Base-by-base conservation (phyloP, 2,888 invertebrate species). In the Drosophila fulvimacula region DNA sequence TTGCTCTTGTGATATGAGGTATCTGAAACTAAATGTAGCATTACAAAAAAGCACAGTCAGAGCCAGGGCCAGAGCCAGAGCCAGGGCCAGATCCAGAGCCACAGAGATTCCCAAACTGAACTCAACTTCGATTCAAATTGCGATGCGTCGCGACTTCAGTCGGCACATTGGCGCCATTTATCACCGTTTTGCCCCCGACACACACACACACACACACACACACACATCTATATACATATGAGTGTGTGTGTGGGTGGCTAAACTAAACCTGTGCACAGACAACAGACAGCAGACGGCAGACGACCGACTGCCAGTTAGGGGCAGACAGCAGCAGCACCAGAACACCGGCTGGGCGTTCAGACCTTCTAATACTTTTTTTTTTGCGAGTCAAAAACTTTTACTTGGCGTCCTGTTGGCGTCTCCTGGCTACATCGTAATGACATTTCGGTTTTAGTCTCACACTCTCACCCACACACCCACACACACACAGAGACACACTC, bases 101-200 rank as follows among this genome's bases (percentile, higher is more conserved):
- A 53, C 81, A 80, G 74, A 42, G 24, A 65, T 63, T 60, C 30
- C 30, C 55, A 58, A 17, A 19, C 49, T 38, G 13, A 24, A 21
- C 27, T 34, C 32, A 49, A 59, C 53, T 48, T 39, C 61, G 24
- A 75, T 48, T 61, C 56, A 71, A 62, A 76, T 42, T 89, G 76
- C 81, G 83, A 73, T 81, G 83, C 84, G 84, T 81, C 84, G 86
- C 88, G 88, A 83, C 86, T 83, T 70, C 66, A 80, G 84, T 90
- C 88, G 92, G 88, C 92, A 90, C 88, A 85, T 90, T 92, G 92
- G 92, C 92, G 92, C 92, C 92, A 90, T 90, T 90, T 91, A 90
- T 91, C 91, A 92, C 90, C 90, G 91, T 19, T 48, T 89, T 87
- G 78, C 75, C 66, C 79, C 71, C 39, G 9, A 73, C 73, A 76